phyloP scores from a whole-genome alignment of 2,888 invertebrate genomes.

The Nephrocerus scutellatus region DNA sequence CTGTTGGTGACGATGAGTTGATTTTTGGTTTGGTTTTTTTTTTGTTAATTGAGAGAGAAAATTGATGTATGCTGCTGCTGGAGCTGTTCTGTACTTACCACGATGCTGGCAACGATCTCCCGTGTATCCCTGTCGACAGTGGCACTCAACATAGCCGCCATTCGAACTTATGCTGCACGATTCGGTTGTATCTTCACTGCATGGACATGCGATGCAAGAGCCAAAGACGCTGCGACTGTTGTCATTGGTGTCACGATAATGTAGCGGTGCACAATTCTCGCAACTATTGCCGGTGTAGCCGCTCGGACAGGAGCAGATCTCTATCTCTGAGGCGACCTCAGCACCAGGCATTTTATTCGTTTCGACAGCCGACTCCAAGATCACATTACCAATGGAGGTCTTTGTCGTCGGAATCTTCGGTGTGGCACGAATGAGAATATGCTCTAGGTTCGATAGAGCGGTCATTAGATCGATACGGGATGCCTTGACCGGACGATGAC shows the following conservation, averaged over 20 bases:
- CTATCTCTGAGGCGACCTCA: constrained; percentile 67
- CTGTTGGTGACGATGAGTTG: constrained; percentile 28
- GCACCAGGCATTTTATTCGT: constrained; percentile 52
- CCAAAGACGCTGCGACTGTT: constrained; percentile 40
- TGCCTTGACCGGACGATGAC: constrained; percentile 53
- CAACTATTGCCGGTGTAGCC: constrained; percentile 81
- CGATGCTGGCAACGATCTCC: constrained; percentile 58
- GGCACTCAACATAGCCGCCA: constrained; percentile 58
- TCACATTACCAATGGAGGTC: constrained; percentile 67
- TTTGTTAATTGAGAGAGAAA: constrained; percentile 3
- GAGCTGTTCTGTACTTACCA: constrained; percentile 46
- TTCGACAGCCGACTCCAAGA: constrained; percentile 68
- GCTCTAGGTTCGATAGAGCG: constrained; percentile 74
- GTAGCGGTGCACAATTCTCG: constrained; percentile 64
- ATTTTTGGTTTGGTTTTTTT: constrained; percentile 6
- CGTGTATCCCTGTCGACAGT: constrained; percentile 62
- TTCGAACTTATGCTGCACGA: constrained; percentile 52
- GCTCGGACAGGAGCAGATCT: constrained; percentile 75
- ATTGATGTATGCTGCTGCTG: constrained; percentile 3
- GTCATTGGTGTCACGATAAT: constrained; percentile 58
- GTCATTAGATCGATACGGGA: constrained; percentile 77
- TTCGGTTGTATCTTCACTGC: constrained; percentile 48
- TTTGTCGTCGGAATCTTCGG: constrained; percentile 54
- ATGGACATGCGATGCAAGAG: constrained; percentile 61
- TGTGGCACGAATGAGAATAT: constrained; percentile 77